Evolutionary conservation across 2,888 invertebrate genomes (phyloP), one percentile per base, ranked within the genome.

Genomic region (Parapristionchus giblindavisi): DNA sequence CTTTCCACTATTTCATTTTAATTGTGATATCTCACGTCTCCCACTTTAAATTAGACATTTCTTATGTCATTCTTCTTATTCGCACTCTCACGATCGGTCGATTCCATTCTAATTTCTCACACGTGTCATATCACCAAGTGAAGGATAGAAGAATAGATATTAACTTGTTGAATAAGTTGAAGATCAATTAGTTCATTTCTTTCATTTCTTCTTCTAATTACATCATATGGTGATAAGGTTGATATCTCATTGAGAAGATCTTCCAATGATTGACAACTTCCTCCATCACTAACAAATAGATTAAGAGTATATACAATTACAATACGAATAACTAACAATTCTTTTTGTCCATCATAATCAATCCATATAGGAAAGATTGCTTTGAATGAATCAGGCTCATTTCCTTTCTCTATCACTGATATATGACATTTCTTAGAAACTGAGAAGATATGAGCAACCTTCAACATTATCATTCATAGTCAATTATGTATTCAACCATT

Each of bases 351-450:
- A 6, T 77, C 80, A 11, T 56, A 29, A 3, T 71, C 73, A 24
- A 73, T 66, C 85, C 85, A 85, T 36, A 60, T 71, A 32, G 80
- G 75, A 60, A 85, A 85, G 17, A 85, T 77, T 3, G 85, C 84
- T 11, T 77, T 78, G 76, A 85, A 85, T 38, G 77, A 77, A 29
- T 78, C 78, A 8, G 84, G 85, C 71, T 85, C 85, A 17, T 76
- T 70, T 1, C 80, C 79, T 36, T 79, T 81, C 60, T 78, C 76
- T 4, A 85, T 77, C 6, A 85, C 82, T 17, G 61, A 75, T 0
- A 84, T 81, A 8, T 75, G 27, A 14, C 78, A 79, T 5, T 51
- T 58, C 8, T 80, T 32, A 36, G 61, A 61, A 2, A 65, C 68
- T 81, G 83, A 81, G 58, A 79, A 84, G 29, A 74, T 68, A 36